Evolutionary conservation across 2,888 invertebrate genomes (phyloP), one percentile per base, ranked within the genome.

Genomic region (Protodeltote pygarga): DNA sequence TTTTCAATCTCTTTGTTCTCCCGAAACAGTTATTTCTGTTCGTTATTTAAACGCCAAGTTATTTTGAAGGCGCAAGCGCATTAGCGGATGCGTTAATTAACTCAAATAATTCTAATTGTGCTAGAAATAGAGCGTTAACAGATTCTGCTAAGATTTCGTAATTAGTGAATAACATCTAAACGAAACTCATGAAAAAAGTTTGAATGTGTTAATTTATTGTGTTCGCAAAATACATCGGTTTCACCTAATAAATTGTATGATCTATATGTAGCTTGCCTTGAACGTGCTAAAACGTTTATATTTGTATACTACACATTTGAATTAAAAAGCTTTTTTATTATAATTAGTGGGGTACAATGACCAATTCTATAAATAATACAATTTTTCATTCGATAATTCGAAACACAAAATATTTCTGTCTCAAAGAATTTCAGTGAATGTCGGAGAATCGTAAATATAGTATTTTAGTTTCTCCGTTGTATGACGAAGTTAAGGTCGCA

Each of bases 381-480:
- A 39, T 31, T 27, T 34, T 27, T 48, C 21, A 47, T 33, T 15
- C 17, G 20, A 5, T 40, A 16, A 16, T 23, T 28, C 24, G 23
- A 11, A 27, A 46, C 17, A 11, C 33, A 38, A 51, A 31, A 47
- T 48, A 49, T 40, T 45, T 52, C 11, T 31, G 25, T 49, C 28
- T 28, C 29, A 27, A 61, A 39, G 53, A 52, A 57, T 68, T 46
- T 52, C 48, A 53, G 10, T 39, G 37, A 27, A 39, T 45, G 53
- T 54, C 49, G 47, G 39, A 29, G 37, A 55, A 53, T 64, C 53
- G 48, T 64, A 66, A 64, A 66, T 35, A 53, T 37, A 33, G 51
- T 60, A 60, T 58, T 69, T 63, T 62, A 34, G 35, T 15, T 38
- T 34, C 32, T 27, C 19, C 47, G 17, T 48, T 42, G 19, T 41